Percentiles rank a stretch among this genome's conserved stretches.
These are phyloP conservation scores for Heliconius hewitsoni DNA, from an alignment of 1,140 invertebrate genomes.

Conservation along the genomic window DNA sequence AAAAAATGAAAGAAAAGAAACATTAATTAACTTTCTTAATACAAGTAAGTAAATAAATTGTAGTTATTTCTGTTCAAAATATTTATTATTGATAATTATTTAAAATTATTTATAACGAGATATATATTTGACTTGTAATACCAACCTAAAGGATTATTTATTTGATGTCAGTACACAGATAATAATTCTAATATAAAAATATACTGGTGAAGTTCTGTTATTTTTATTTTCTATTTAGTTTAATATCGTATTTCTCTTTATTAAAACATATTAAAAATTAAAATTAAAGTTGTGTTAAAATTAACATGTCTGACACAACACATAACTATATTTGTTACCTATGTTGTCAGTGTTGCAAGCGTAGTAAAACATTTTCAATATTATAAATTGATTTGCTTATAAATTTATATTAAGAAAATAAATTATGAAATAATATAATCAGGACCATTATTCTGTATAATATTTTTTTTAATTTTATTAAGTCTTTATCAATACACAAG, in stretches of 20 bases:
- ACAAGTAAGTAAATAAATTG: neutral
- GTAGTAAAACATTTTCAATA: neutral
- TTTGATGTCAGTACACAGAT: conserved; percentile 4
- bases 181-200: neutral
- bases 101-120: neutral
- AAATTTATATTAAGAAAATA: no score
- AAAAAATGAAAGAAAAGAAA: neutral
- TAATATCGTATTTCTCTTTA: no score
- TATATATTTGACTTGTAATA: conserved; percentile 2
- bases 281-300: no score
- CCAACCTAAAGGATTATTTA: neutral
- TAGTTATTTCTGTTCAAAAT: neutral
- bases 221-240: neutral
- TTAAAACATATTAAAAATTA: no score
- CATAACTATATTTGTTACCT: neutral
- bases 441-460: no score
- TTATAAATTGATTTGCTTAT: no score
- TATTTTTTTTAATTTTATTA: no score
- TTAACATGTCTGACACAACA: neutral
- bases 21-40: neutral
- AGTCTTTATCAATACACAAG: no score
- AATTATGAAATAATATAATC: no score
- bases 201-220: neutral
- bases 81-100: neutral
- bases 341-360: neutral